Conservation (phyloP, 2,888 invertebrate genomes). For the Plebejus anna region DNA sequence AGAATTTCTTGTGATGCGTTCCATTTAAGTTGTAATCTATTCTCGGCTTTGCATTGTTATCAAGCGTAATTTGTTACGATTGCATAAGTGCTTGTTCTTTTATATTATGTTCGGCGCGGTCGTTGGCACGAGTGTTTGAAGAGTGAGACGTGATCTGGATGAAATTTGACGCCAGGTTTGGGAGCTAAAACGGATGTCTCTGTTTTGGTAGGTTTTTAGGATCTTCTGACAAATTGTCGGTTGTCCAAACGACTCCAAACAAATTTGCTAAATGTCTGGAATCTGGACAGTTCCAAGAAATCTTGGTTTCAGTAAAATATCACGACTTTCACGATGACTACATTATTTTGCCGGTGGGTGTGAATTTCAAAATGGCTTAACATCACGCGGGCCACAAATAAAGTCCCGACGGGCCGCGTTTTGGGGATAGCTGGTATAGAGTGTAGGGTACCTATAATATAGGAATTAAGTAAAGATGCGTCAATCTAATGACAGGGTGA, state of each 20-base stretch:
- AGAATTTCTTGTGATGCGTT: slow-evolving; percentile 10
- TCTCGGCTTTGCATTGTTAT: slow-evolving; percentile 18
- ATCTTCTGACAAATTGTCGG: not conserved
- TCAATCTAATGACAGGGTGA: not conserved
- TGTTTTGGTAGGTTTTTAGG: too few species aligned
- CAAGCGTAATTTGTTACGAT: slow-evolving; percentile 39
- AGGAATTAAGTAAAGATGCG: not conserved
- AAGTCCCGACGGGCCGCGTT: too few species aligned
- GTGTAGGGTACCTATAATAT: too few species aligned
- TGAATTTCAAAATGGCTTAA: too few species aligned
- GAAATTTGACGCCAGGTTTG: slow-evolving; percentile 37
- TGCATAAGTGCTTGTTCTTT: slow-evolving; percentile 40
- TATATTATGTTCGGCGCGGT: slow-evolving; percentile 39
- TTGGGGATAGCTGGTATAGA: too few species aligned
- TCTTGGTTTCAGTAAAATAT: not conserved
- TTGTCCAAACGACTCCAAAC: not conserved
- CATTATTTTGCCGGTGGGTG: too few species aligned
- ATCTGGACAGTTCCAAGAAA: not conserved
- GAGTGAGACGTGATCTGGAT: slow-evolving; percentile 42
- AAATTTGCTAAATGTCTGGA: not conserved
- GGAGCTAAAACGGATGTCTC: not conserved
- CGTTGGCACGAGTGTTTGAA: slow-evolving; percentile 41
- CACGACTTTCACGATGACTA: too few species aligned
- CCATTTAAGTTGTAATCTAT: slow-evolving; percentile 17
- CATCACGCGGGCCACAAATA: too few species aligned